phyloP scores from a whole-genome alignment of 2,888 invertebrate species.

The Carterocephalus palaemon region DNA sequence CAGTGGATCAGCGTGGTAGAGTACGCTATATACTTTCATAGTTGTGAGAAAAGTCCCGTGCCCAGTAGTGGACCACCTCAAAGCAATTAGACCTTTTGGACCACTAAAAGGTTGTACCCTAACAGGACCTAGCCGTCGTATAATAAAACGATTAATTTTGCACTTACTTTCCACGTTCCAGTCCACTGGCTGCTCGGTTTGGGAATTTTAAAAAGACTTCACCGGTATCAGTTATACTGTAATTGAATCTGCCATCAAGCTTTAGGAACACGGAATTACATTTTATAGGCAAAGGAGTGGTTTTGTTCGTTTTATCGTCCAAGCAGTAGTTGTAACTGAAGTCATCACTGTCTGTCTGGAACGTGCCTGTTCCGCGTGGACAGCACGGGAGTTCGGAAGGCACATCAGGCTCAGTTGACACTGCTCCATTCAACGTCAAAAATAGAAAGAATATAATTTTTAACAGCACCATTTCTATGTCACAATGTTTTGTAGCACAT shows the following conservation, averaged over 20 bases:
- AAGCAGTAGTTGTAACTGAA: neutral
- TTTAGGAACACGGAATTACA: neutral
- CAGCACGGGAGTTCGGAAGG: slow-evolving; percentile 8
- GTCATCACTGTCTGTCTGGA: neutral
- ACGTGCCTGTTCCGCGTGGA: neutral
- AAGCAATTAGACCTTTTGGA: too few species aligned
- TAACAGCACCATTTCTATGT: neutral
- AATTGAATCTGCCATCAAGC: slow-evolving; percentile 14
- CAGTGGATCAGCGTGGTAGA: too few species aligned
- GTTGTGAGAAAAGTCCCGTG: too few species aligned
- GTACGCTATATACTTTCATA: too few species aligned
- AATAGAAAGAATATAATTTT: neutral
- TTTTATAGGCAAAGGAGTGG: neutral
- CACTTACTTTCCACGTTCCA: slow-evolving; percentile 25
- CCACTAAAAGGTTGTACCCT: too few species aligned
- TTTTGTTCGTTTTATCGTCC: slow-evolving; percentile 7
- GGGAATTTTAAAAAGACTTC: slow-evolving; percentile 9
- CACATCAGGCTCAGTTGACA: neutral
- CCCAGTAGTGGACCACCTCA: too few species aligned
- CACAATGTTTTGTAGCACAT: neutral
- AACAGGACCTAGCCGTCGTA: too few species aligned
- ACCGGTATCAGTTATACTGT: slow-evolving; percentile 22
- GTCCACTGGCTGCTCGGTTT: neutral
- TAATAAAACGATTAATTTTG: too few species aligned
- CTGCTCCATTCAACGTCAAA: neutral